Percentiles rank a stretch among this genome's conserved stretches.
These are phyloP conservation scores for Ascaphus truei DNA, from an alignment of 2,113 vertebrate species.

Conservation along the genomic window DNA sequence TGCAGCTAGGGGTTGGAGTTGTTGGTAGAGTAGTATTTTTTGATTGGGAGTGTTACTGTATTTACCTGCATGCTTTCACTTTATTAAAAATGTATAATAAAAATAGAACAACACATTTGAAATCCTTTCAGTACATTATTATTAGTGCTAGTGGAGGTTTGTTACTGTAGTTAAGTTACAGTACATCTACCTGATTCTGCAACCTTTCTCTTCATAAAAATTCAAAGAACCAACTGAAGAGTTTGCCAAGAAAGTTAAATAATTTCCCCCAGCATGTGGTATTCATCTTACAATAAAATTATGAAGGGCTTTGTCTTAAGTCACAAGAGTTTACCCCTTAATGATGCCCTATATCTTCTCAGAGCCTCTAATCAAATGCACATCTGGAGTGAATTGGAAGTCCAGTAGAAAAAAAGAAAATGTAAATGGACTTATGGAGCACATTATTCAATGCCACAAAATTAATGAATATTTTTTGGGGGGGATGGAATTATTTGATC, in stretches of 20 bases:
- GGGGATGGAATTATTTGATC: background rate
- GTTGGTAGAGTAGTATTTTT: no score
- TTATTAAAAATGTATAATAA: no score
- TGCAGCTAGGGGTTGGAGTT: no score
- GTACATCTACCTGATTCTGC: no score
- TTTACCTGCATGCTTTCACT: no score
- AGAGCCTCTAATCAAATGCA: conserved; percentile 59
- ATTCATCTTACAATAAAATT: conserved; percentile 47
- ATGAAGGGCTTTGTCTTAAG: conserved; percentile 55
- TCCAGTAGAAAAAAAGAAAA: conserved; percentile 35
- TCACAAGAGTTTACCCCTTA: conserved; percentile 41
- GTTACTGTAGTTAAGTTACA: background rate
- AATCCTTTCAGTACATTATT: no score
- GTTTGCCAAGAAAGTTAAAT: background rate
- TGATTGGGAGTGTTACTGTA: no score
- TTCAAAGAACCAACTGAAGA: background rate
- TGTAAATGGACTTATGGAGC: background rate
- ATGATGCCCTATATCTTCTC: conserved; percentile 37
- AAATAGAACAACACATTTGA: no score
- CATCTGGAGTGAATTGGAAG: conserved; percentile 58
- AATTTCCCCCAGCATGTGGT: conserved; percentile 51
- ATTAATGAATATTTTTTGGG: background rate
- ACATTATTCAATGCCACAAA: background rate
- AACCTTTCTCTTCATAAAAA: background rate
- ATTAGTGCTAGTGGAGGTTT: no score